A percentile compares a stretch with the other conserved stretches of the same genome.
These are phyloP conservation scores for Globodera ellingtonae DNA, from an alignment of 1,140 invertebrate genomes.

Conservation along the genomic window DNA sequence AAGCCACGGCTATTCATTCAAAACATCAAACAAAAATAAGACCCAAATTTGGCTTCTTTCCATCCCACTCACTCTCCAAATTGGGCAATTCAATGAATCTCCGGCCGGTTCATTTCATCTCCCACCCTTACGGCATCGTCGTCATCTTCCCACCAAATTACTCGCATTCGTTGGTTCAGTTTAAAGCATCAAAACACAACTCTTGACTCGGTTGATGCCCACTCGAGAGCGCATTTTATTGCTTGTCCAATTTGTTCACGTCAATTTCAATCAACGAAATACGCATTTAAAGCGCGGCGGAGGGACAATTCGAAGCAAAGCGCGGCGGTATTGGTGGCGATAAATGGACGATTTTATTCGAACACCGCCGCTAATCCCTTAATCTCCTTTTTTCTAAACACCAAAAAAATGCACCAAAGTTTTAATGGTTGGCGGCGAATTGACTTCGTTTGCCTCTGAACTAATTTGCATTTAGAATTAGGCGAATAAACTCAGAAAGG, in stretches of 20 bases:
- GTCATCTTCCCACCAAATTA: background rate
- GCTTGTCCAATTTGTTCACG: background rate
- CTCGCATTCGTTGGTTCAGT: background rate
- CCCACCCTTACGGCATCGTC: background rate
- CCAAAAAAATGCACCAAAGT: background rate
- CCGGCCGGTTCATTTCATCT: background rate
- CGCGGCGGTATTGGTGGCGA: background rate
- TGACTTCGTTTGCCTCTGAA: background rate
- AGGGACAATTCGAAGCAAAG: background rate
- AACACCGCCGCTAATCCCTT: background rate
- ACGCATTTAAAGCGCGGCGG: background rate
- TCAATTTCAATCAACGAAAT: background rate
- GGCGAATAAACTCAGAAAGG: background rate
- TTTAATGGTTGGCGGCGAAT: background rate
- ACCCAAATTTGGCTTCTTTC: background rate
- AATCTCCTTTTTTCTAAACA: too few species aligned
- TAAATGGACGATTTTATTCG: background rate
- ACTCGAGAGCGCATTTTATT: background rate
- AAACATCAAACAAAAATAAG: too few species aligned
- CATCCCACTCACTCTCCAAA: background rate
- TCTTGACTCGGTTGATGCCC: background rate
- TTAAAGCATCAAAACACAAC: background rate
- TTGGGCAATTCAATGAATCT: background rate
- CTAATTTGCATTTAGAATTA: background rate
- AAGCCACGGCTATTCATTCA: too few species aligned